These are phyloP conservation scores for Zapornia atra DNA, from an alignment of 2,113 vertebrate genomes.

Conservation along the genomic window DNA sequence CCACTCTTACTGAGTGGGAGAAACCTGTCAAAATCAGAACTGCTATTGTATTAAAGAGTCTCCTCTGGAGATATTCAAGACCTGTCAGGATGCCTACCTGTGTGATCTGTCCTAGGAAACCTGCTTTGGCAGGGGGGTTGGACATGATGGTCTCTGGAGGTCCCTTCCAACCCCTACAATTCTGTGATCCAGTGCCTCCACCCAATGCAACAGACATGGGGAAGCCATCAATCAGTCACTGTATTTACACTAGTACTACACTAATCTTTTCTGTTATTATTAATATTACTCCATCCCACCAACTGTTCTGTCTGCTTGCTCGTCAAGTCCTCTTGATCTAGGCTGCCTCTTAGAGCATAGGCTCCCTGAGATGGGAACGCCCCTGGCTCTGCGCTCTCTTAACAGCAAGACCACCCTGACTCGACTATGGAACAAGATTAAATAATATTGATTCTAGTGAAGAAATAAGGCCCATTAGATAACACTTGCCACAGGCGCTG, in stretches of 20 bases:
- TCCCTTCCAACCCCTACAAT: no score
- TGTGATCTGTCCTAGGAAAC: no score
- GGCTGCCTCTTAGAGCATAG: accelerated
- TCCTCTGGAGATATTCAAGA: no score
- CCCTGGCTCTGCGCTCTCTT: not conserved
- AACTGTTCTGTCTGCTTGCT: not conserved
- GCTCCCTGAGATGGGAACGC: not conserved
- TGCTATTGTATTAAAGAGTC: not conserved
- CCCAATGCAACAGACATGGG: not conserved
- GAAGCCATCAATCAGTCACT: not conserved
- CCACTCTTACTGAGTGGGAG: not conserved
- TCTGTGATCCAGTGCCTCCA: not conserved
- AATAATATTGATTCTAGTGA: not conserved
- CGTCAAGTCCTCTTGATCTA: not conserved
- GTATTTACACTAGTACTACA: not conserved
- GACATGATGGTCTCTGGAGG: no score
- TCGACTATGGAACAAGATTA: not conserved
- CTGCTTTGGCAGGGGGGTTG: no score
- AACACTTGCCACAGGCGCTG: not conserved
- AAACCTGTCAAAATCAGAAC: not conserved
- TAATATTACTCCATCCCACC: not conserved
- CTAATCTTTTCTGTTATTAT: not conserved
- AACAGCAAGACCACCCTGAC: not conserved
- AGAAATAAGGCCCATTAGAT: not conserved
- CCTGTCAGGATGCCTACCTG: no score